These are phyloP conservation scores for Merodon equestris DNA, from an alignment of 2,888 invertebrate genomes.

Conservation along the genomic window DNA sequence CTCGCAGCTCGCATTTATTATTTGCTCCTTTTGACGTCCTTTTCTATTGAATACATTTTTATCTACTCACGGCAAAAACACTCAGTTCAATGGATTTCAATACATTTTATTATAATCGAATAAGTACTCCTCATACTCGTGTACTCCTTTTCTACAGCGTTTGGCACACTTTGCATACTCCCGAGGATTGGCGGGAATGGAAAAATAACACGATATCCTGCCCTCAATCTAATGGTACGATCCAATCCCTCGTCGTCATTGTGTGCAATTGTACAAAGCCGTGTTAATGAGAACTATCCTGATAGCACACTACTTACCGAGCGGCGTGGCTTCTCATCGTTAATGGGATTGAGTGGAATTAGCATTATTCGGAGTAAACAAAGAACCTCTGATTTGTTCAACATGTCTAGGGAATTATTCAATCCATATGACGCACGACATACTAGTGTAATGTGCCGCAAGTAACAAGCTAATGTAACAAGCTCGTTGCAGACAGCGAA, in stretches of 20 bases:
- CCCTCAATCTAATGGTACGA: slow-evolving; percentile 2
- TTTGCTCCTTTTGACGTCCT: too few relatives aligned
- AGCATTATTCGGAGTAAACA: background rate
- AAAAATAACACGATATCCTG: slow-evolving; percentile 6
- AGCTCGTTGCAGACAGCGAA: slow-evolving; percentile 26
- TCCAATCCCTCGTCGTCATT: background rate
- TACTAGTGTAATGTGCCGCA: too few relatives aligned
- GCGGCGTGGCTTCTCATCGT: background rate
- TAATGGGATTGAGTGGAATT: background rate
- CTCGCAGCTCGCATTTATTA: too few relatives aligned
- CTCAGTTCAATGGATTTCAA: slow-evolving; percentile 48
- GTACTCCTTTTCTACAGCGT: background rate
- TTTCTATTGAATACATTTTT: background rate
- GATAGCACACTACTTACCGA: too few relatives aligned
- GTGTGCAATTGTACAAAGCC: slow-evolving; percentile 8
- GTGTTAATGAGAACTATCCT: slow-evolving; percentile 5
- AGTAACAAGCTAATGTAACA: too few relatives aligned
- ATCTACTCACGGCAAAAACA: slow-evolving; percentile 9
- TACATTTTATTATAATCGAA: too few relatives aligned
- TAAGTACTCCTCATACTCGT: slow-evolving; percentile 5
- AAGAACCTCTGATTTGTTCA: too few relatives aligned
- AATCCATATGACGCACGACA: too few relatives aligned
- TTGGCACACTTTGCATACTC: background rate
- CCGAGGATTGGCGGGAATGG: background rate
- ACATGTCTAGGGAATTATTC: too few relatives aligned